Evolutionary conservation across 1,140 invertebrate species (phyloP).

Genomic region (Daktulosphaira vitifoliae): DNA sequence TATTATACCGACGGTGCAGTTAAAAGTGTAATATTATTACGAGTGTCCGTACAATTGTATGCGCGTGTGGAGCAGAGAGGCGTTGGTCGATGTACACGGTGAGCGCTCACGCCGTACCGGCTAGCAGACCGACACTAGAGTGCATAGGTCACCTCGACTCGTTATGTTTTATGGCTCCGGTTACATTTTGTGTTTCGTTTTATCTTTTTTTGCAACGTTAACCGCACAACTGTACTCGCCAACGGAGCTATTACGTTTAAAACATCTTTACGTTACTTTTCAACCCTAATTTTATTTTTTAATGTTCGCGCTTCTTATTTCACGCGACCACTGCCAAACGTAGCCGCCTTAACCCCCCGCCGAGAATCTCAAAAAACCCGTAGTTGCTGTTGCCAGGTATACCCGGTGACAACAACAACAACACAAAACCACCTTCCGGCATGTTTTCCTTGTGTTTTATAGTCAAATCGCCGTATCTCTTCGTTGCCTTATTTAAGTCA

Average conservation of each 20-base stretch:
- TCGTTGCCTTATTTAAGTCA: too few species aligned
- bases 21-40: too few species aligned
- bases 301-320: slow-evolving; percentile 9
- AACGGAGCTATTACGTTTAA: slow-evolving; percentile 4
- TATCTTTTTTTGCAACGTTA: neutral
- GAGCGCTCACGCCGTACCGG: neutral
- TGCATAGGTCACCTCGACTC: slow-evolving; percentile 31
- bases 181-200: slow-evolving; percentile 29
- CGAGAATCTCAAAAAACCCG: slow-evolving; percentile 5
- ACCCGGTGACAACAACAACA: slow-evolving; percentile 18
- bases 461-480: too few species aligned
- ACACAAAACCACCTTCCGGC: slow-evolving; percentile 5
- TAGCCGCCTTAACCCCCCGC: slow-evolving; percentile 2
- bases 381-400: neutral
- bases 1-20: too few species aligned
- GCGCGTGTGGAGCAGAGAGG: neutral
- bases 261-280: neutral
- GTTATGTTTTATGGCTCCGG: slow-evolving; percentile 32
- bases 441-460: neutral
- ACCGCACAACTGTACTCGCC: neutral
- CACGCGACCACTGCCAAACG: slow-evolving; percentile 12
- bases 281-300: neutral
- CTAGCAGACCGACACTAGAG: slow-evolving; percentile 9
- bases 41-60: too few species aligned
- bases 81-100: slow-evolving; percentile 4